phyloP scores from a whole-genome alignment of 2,888 invertebrate species.

The Cepaea hortensis region DNA sequence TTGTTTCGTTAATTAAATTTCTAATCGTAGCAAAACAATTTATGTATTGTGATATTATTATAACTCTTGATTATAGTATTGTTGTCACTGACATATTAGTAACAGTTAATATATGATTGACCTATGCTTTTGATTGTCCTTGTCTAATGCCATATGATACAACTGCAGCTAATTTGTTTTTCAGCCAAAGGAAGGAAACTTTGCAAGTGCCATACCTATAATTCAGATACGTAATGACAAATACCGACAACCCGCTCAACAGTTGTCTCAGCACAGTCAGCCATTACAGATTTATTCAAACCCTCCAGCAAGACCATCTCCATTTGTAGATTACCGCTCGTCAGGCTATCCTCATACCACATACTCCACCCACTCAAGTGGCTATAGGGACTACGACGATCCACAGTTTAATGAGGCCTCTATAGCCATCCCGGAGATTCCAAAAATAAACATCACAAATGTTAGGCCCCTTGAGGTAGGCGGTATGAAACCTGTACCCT shows the following conservation, averaged over 20 bases:
- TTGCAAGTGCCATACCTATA: constrained; percentile 49
- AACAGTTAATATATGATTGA: no score
- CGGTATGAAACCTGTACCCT: constrained; percentile 18
- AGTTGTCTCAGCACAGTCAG: constrained; percentile 10
- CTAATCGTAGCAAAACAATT: no score
- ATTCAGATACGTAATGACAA: constrained; percentile 63
- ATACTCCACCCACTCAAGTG: neutral
- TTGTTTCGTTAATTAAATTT: no score
- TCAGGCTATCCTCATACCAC: neutral
- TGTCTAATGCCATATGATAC: no score
- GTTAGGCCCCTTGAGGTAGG: constrained; percentile 22
- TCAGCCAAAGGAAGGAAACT: constrained; percentile 34
- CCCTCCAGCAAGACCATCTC: constrained; percentile 18
- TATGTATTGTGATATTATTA: no score
- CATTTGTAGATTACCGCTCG: constrained; percentile 1
- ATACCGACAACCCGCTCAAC: constrained; percentile 52
- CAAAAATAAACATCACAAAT: constrained; percentile 41
- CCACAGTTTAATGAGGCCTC: constrained; percentile 43
- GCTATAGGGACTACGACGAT: constrained; percentile 42
- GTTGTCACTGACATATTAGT: no score
- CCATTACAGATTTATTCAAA: constrained; percentile 4
- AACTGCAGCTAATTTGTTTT: neutral
- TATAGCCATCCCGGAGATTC: constrained; percentile 32
- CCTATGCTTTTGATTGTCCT: no score
- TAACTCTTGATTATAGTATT: no score